A percentile compares a stretch with the other conserved stretches of the same genome.
Conservation (phyloP, 2,888 invertebrate genomes). For the Rosalia funebris region DNA sequence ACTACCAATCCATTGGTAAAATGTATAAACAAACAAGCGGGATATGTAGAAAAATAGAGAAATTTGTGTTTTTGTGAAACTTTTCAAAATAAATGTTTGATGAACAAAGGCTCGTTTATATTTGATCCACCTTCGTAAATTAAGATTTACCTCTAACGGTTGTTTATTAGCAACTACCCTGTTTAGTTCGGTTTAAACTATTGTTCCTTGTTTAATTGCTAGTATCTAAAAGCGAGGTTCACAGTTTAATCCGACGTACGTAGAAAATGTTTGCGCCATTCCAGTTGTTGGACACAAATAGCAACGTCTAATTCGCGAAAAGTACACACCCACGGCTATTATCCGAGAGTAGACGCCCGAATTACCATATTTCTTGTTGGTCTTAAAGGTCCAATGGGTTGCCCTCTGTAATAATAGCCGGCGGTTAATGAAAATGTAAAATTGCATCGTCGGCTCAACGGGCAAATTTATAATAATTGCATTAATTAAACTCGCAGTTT, state of each 20-base stretch:
- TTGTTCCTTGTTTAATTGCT: constrained; percentile 6
- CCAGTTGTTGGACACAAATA: constrained; percentile 20
- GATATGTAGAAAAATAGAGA: no score
- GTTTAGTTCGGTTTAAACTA: constrained; percentile 1
- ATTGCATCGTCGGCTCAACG: constrained; percentile 12
- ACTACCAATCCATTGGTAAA: no score
- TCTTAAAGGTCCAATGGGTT: constrained; percentile 25
- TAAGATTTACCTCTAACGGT: no score
- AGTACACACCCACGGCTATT: constrained; percentile 28
- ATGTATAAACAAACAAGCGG: no score
- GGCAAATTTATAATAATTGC: constrained; percentile 19
- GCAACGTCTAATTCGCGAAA: constrained; percentile 24
- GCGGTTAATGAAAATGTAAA: constrained; percentile 22
- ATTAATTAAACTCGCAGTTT: constrained; percentile 4
- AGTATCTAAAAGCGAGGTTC: constrained; percentile 6
- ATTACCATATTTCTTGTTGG: constrained; percentile 31
- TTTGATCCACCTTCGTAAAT: no score
- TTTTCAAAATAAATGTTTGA: no score
- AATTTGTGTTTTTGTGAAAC: no score
- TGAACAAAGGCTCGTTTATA: no score
- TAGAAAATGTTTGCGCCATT: constrained; percentile 19
- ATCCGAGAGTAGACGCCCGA: constrained; percentile 13
- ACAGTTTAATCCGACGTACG: constrained; percentile 19
- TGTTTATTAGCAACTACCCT: not conserved
- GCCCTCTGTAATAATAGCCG: constrained; percentile 24